Base-by-base conservation (phyloP, 2,797 vertebrate genomes). In the Leptatherina wallacei region DNA sequence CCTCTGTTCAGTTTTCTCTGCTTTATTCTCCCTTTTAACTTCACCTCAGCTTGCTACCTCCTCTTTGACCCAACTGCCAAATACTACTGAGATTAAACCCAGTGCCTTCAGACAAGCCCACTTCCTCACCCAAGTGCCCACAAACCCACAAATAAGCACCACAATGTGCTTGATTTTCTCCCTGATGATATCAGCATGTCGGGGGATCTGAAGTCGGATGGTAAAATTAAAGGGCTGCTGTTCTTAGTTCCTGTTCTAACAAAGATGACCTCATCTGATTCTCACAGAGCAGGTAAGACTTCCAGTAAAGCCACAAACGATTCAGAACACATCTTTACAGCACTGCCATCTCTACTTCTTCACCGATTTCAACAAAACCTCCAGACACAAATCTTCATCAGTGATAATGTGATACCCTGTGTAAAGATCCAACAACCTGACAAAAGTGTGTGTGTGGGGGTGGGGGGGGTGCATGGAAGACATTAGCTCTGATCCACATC, bases 1-100 rank as follows among this genome's bases (percentile, higher is more conserved):
- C 32, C 22, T 40, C 0, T 6, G 18, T 77, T 12, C 54, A 24
- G 2, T n/a, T 42, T 36, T 30, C n/a, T 30, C 42, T 66, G 78
- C 38, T 72, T 66, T 69, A 20, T 78, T 54, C 29, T 71, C 60
- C 47, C 77, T 69, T 69, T 75, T 77, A 36, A 75, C 56, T 65
- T 56, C 7, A 13, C 18, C 55, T 52, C 56, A 20, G 12, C 61
- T 16, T 33, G 47, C 29, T 16, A 65, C 61, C 66, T 87, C 82
- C 20, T 75, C 84, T 81, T 85, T 67, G 12, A 86, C 76, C 87
- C 89, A 91, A 92, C 94, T 85, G 80, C 92, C 65, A 77, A 95
- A 96, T 95, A 94, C 95, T 94, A 93, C 91, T 89, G 91, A 93
- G 93, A 95, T 92, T 78, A 95, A 95, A 94, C 89, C 92, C 89